A percentile compares a stretch with the other conserved stretches of the same genome.
Conservation (phyloP, 1,140 invertebrate genomes). For the Drosophila erecta region DNA sequence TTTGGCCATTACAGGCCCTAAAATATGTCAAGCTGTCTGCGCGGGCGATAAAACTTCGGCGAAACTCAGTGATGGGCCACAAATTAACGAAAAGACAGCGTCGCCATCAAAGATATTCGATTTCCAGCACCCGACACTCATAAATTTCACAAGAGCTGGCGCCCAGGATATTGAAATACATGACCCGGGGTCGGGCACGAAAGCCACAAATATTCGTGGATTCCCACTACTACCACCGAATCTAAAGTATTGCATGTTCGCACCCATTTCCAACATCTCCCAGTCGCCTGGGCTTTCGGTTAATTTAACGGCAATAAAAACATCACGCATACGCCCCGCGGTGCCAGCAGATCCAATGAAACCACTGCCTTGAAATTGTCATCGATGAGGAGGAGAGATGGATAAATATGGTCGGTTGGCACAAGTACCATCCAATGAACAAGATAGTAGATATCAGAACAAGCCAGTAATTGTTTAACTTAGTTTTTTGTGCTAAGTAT, state of each 20-base stretch:
- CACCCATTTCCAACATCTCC: conserved; percentile 15
- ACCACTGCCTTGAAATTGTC: conserved; percentile 52
- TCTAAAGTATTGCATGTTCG: conserved; percentile 45
- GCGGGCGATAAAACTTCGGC: conserved; percentile 19
- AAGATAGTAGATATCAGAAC: no score
- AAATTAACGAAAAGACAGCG: conserved; percentile 48
- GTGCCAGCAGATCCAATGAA: conserved; percentile 57
- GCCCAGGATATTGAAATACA: conserved; percentile 50
- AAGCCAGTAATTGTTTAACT: no score
- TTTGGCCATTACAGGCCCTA: conserved; percentile 11
- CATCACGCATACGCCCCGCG: conserved; percentile 78
- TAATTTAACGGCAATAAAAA: conserved; percentile 81
- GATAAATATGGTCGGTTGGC: neutral
- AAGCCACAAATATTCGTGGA: conserved; percentile 21
- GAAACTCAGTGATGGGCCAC: conserved; percentile 32
- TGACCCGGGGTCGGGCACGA: conserved; percentile 27
- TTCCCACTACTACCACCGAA: neutral
- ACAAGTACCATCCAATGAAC: conserved; percentile 53
- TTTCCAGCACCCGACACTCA: conserved; percentile 40
- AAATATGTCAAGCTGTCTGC: conserved; percentile 23
- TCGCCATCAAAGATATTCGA: conserved; percentile 48
- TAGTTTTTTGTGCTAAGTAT: no score
- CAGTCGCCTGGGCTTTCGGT: conserved; percentile 29
- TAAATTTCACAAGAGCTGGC: conserved; percentile 43
- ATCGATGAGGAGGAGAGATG: conserved; percentile 15